Percentiles rank a stretch among this genome's conserved stretches.
Conservation (phyloP, 2,888 invertebrate species). For the Idaea dimidiata region DNA sequence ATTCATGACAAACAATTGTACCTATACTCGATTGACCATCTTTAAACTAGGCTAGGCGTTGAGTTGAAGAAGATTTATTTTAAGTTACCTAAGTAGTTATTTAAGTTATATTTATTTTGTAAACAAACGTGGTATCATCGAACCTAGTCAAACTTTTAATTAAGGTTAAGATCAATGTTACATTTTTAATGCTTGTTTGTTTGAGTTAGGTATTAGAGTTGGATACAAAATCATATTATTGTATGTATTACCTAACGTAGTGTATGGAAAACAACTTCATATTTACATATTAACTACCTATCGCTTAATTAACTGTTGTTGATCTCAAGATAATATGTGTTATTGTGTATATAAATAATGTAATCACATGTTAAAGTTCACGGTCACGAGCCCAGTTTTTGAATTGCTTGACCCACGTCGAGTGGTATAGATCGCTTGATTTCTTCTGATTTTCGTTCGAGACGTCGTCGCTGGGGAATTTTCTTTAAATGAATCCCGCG, state of each 20-base stretch:
- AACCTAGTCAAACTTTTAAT: slow-evolving; percentile 49
- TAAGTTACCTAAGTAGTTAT: slow-evolving; percentile 21
- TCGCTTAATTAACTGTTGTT: slow-evolving; percentile 78
- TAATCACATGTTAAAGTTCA: slow-evolving; percentile 78
- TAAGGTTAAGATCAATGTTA: neutral
- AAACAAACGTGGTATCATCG: slow-evolving; percentile 46
- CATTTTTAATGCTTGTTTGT: neutral
- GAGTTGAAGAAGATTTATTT: slow-evolving; percentile 22
- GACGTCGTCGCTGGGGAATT: too few relatives aligned
- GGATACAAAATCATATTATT: neutral
- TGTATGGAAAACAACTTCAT: slow-evolving; percentile 36
- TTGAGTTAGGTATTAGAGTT: neutral
- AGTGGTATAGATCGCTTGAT: too few relatives aligned
- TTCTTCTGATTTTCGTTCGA: too few relatives aligned
- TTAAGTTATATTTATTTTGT: slow-evolving; percentile 25
- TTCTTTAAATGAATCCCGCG: too few relatives aligned
- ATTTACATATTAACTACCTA: slow-evolving; percentile 55
- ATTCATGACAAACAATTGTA: slow-evolving; percentile 38
- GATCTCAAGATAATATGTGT: slow-evolving; percentile 75
- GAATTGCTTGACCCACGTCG: too few relatives aligned
- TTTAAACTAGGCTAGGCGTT: slow-evolving; percentile 17
- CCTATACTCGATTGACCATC: slow-evolving; percentile 12
- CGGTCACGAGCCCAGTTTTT: slow-evolving; percentile 37
- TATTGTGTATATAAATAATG: slow-evolving; percentile 72
- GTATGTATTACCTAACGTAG: slow-evolving; percentile 20